Base-by-base conservation (phyloP, 2,113 vertebrate species). In the Pardalotus punctatus region DNA sequence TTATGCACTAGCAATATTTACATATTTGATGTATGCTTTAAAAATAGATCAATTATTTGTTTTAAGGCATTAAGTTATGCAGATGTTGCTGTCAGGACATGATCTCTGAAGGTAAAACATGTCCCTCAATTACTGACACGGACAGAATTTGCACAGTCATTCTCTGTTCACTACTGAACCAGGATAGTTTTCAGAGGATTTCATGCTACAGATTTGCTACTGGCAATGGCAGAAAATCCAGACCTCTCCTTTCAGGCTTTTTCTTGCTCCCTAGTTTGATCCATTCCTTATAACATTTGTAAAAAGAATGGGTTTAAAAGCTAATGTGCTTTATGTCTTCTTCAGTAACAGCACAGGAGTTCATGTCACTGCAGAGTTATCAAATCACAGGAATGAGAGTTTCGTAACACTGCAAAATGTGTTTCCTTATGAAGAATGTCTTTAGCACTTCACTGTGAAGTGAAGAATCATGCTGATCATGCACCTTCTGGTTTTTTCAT, bases 81-180 rank as follows among this genome's bases (percentile, higher is more conserved):
- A 92, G 27, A 96, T 14, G 19, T 86, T 91, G 80, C 96, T 91
- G 90, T 83, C 94, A 81, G 57, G 73, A 65, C 43, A 40, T 61
- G 69, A 70, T 85, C 71, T 96, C 90, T 96, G 94, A 96, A 97
- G 88, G 83, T 94, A 93, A 96, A 81, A 91, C 85, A 77, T 18
- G 29, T n/a, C 81, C 69, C 94, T 96, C 94, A 97, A 78, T 98
- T 92, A 96, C 80, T 80, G 65, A 40, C 45, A 89, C 54, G 93
- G 92, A 51, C 85, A 92, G 82, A 91, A 84, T 80, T 91, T 89
- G 71, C 45, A 67, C 81, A 96, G 36, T 47, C 19, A 2, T 81
- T 87, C 27, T 65, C 48, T 31, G 58, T 70, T 96, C 12, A 6
- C 97, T 96, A 74, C 76, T 77, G 65, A 23, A 72, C 73, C 6